Percentiles rank a stretch among this genome's conserved stretches.
Evolutionary conservation across 2,113 vertebrate genomes (phyloP).

Genomic region (Xiphophorus hellerii): DNA sequence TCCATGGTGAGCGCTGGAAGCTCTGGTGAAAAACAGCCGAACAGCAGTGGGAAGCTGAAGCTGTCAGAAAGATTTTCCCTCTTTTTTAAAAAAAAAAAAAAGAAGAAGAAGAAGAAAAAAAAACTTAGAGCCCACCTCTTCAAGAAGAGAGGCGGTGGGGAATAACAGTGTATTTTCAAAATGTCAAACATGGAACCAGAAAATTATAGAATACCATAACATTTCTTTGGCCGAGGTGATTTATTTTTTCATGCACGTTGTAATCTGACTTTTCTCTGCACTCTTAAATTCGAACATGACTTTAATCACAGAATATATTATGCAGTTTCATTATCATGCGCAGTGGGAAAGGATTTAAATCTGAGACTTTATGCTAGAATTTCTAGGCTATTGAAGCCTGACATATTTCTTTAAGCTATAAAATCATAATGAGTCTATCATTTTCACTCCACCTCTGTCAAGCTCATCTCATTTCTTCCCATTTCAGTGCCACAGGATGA

Average conservation of each 20-base stretch:
- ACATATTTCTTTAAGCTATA: neutral
- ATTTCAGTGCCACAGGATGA: neutral
- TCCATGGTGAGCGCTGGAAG: slow-evolving; percentile 54
- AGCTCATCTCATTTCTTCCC: neutral
- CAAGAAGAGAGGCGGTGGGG: slow-evolving; percentile 15
- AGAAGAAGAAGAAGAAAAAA: no score
- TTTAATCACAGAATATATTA: neutral
- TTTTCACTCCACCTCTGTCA: neutral
- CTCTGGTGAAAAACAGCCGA: slow-evolving; percentile 58
- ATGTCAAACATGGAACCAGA: slow-evolving; percentile 7
- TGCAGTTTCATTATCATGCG: neutral
- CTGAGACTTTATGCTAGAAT: neutral
- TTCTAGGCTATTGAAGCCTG: neutral
- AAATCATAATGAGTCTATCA: neutral
- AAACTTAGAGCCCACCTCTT: slow-evolving; percentile 27
- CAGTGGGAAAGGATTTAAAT: neutral
- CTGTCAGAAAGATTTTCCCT: slow-evolving; percentile 51
- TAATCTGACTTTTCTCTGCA: neutral
- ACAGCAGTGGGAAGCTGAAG: slow-evolving; percentile 37
- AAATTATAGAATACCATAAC: neutral
- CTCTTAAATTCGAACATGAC: neutral
- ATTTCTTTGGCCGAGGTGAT: neutral
- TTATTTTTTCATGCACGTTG: neutral
- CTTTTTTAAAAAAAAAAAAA: slow-evolving; percentile 6
- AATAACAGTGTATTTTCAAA: neutral